Evolutionary conservation across 2,797 vertebrate species (phyloP).

Genomic region (Alfaro cultratus): DNA sequence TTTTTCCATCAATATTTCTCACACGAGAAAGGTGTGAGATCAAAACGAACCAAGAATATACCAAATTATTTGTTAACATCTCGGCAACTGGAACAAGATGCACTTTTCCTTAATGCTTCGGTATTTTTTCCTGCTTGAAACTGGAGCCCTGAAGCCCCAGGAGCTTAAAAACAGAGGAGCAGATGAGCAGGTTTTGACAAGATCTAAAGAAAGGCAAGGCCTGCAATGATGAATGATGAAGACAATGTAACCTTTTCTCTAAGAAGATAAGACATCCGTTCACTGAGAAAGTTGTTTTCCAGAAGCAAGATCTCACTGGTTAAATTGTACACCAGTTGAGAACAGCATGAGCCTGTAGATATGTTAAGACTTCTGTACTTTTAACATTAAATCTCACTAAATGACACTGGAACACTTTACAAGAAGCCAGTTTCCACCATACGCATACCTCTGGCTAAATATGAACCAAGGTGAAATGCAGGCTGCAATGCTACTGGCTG

Average conservation of each 20-base stretch:
- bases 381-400: neutral
- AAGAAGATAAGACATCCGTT: neutral
- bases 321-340: conserved; percentile 28
- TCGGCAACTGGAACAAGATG: neutral
- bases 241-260: neutral
- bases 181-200: conserved; percentile 53
- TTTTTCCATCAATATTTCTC: neutral
- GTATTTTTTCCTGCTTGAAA: neutral
- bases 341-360: conserved; percentile 2
- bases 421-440: neutral
- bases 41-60: neutral
- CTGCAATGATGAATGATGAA: conserved; percentile 25
- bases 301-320: conserved; percentile 8
- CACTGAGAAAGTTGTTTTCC: neutral
- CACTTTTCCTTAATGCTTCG: neutral
- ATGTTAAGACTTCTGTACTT: neutral
- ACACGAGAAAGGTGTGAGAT: neutral
- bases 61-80: neutral
- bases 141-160: conserved; percentile 12
- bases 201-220: conserved; percentile 32
- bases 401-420: neutral
- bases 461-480: neutral
- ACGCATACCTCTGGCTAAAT: neutral
- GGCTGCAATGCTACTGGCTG: neutral
- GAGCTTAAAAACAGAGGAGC: neutral